A percentile compares a stretch with the other conserved stretches of the same genome.
Conservation (phyloP, 1,140 invertebrate species). For the Bilobella aurantiaca region DNA sequence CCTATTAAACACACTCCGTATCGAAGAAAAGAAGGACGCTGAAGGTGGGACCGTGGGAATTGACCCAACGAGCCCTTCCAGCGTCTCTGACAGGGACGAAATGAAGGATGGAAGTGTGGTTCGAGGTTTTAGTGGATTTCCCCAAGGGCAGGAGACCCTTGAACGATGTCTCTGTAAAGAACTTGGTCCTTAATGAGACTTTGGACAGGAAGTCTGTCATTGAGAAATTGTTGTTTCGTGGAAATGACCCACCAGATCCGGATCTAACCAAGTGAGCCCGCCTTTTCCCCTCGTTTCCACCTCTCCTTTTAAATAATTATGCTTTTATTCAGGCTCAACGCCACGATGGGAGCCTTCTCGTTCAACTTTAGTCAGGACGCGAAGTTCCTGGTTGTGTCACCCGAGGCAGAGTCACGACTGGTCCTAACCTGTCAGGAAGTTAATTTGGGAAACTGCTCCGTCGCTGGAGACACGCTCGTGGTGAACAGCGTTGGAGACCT, state of each 20-base stretch:
- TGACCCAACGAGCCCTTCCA: neutral
- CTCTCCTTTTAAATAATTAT: neutral
- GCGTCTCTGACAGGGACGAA: neutral
- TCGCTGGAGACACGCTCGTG: slow-evolving; percentile 17
- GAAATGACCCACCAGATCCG: neutral
- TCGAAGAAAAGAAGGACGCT: neutral
- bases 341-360: slow-evolving; percentile 19
- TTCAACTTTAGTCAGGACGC: slow-evolving; percentile 30
- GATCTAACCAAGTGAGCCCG: neutral
- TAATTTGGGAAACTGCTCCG: slow-evolving; percentile 25
- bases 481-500: slow-evolving; percentile 29
- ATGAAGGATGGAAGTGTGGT: neutral
- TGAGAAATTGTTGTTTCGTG: neutral
- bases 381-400: slow-evolving; percentile 20
- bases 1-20: neutral
- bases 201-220: neutral
- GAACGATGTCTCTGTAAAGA: neutral
- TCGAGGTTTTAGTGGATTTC: neutral
- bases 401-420: slow-evolving; percentile 14
- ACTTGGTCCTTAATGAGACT: neutral
- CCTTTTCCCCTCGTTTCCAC: neutral
- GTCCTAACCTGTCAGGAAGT: slow-evolving; percentile 25
- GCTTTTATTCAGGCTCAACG: slow-evolving; percentile 17
- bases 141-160: neutral
- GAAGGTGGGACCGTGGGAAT: neutral